Evolutionary conservation across 2,113 vertebrate genomes (phyloP).

Genomic region (Sinocyclocheilus grahami): DNA sequence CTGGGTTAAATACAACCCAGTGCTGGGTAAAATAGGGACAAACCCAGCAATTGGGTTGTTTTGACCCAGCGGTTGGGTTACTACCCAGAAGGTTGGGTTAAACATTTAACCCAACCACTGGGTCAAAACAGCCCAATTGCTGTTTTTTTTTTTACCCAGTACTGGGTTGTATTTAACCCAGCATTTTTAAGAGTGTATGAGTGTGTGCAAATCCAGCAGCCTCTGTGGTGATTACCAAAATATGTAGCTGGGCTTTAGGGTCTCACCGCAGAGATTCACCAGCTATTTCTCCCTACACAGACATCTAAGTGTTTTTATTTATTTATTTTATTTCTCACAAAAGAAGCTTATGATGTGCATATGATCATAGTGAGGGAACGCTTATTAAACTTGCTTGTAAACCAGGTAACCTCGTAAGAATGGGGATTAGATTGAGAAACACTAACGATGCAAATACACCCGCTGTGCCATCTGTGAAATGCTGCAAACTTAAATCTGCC

Average conservation of each 20-base stretch:
- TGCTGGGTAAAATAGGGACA: no score
- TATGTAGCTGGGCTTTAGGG: conserved; percentile 52
- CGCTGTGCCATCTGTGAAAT: conserved; percentile 51
- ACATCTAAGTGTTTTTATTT: conserved; percentile 38
- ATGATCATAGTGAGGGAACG: conserved; percentile 57
- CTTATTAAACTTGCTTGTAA: conserved; percentile 70
- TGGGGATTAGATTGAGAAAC: conserved; percentile 64
- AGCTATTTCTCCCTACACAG: conserved; percentile 56
- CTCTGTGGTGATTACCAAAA: conserved; percentile 58
- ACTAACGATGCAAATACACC: conserved; percentile 65
- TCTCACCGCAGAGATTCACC: conserved; percentile 49
- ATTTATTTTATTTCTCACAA: conserved; percentile 61
- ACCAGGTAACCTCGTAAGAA: conserved; percentile 68
- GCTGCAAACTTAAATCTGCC: conserved; percentile 60
- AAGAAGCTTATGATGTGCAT: conserved; percentile 64
- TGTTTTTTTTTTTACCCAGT: no score
- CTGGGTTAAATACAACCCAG: no score
- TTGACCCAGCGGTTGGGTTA: no score
- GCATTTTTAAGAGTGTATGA: background rate
- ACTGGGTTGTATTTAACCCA: no score
- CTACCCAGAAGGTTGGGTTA: no score
- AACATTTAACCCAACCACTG: no score
- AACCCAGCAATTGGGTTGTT: no score
- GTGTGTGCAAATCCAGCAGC: conserved; percentile 61
- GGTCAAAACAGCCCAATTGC: no score